Conservation (phyloP, 2,113 vertebrate genomes). For the Eptesicus fuscus region DNA sequence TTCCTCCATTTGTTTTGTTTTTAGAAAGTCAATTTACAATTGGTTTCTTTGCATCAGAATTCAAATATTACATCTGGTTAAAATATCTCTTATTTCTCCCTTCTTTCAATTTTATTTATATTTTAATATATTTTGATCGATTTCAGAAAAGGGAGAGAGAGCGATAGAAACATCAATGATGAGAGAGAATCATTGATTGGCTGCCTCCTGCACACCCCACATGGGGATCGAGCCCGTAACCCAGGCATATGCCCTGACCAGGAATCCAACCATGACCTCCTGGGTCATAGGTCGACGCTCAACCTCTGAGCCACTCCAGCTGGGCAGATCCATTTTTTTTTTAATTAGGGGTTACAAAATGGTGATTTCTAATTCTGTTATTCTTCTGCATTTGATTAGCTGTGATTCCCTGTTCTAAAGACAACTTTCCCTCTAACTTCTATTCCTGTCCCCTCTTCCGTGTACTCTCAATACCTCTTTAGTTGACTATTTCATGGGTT, state of each 20-base stretch:
- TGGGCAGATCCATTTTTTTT: background rate
- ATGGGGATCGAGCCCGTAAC: too few relatives aligned
- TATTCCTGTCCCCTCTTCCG: background rate
- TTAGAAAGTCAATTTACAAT: background rate
- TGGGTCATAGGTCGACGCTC: too few relatives aligned
- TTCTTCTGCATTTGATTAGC: background rate
- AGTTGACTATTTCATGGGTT: background rate
- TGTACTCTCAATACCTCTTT: background rate
- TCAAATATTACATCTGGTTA: background rate
- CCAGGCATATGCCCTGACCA: too few relatives aligned
- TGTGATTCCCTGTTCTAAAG: background rate
- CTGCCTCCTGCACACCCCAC: too few relatives aligned
- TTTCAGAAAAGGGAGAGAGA: too few relatives aligned
- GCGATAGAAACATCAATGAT: too few relatives aligned
- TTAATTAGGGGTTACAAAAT: background rate
- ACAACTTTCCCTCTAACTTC: background rate
- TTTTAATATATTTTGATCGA: too few relatives aligned
- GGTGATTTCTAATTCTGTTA: background rate
- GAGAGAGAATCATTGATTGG: too few relatives aligned
- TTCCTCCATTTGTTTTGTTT: background rate
- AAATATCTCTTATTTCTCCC: too few relatives aligned
- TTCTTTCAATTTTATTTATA: too few relatives aligned
- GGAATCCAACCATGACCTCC: too few relatives aligned
- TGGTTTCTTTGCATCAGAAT: conserved; percentile 8
- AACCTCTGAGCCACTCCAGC: too few relatives aligned